Evolutionary conservation across 2,888 invertebrate species (phyloP).

Genomic region (Andrena flavipes): DNA sequence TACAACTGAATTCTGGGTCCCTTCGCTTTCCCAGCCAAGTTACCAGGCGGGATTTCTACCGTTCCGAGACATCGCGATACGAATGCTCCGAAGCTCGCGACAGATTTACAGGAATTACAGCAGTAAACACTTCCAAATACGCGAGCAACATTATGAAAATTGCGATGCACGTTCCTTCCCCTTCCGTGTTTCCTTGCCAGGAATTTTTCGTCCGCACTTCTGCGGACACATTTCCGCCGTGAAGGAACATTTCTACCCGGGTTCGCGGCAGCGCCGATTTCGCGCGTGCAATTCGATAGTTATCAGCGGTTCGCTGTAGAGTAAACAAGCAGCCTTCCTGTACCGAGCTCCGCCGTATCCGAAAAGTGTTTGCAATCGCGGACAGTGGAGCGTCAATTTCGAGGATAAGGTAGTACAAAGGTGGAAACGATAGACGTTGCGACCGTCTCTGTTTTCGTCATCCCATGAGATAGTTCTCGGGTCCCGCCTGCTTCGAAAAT

Average conservation of each 20-base stretch:
- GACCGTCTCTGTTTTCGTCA: background rate
- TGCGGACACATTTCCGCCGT: background rate
- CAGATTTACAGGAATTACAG: constrained; percentile 12
- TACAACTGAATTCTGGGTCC: background rate
- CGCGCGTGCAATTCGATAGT: constrained; percentile 23
- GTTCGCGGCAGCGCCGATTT: constrained; percentile 4
- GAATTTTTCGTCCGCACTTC: background rate
- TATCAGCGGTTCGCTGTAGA: constrained; percentile 21
- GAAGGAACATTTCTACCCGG: constrained; percentile 4
- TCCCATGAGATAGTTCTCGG: background rate
- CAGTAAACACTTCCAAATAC: background rate
- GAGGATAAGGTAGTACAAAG: background rate
- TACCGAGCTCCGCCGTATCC: constrained; percentile 2
- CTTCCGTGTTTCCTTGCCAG: background rate
- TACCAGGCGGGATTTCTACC: background rate
- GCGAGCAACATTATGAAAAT: constrained; percentile 16
- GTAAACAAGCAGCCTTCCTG: constrained; percentile 19
- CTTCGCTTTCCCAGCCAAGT: background rate
- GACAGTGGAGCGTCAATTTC: constrained; percentile 9
- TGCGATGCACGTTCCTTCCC: background rate
- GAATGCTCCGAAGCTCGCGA: background rate
- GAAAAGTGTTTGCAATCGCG: constrained; percentile 27
- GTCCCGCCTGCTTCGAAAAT: no score
- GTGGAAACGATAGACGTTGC: background rate
- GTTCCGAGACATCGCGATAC: background rate